These are phyloP conservation scores for Cylas formicarius DNA, from an alignment of 1,140 invertebrate genomes.

Conservation along the genomic window DNA sequence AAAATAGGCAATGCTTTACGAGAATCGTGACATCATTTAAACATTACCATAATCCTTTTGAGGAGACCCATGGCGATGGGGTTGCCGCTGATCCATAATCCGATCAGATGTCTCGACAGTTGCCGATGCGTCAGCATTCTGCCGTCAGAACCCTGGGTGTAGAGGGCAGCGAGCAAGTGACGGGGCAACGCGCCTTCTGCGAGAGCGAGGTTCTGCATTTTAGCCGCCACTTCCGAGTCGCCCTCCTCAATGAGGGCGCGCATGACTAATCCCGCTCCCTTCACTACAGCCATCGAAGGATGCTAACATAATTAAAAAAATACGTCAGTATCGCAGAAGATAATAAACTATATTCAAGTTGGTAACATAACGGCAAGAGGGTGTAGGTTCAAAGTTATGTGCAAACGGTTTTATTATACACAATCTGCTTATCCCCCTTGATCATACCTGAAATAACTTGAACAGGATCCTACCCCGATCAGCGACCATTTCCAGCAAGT, in stretches of 20 bases:
- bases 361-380: too few relatives aligned
- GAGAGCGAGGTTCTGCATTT: slow-evolving; percentile 93
- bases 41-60: slow-evolving; percentile 75
- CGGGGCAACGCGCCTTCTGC: slow-evolving; percentile 94
- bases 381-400: too few relatives aligned
- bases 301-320: slow-evolving; percentile 54
- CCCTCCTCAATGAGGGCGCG: slow-evolving; percentile 97
- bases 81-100: slow-evolving; percentile 95
- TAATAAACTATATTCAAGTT: too few relatives aligned
- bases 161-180: slow-evolving; percentile 88
- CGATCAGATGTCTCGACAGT: slow-evolving; percentile 91
- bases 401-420: too few relatives aligned
- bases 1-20: neutral
- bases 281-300: slow-evolving; percentile 94
- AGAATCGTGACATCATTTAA: slow-evolving; percentile 2
- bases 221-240: slow-evolving; percentile 75
- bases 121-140: slow-evolving; percentile 80
- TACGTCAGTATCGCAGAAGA: too few relatives aligned
- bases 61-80: slow-evolving; percentile 84
- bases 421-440: too few relatives aligned
- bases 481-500: slow-evolving; percentile 88
- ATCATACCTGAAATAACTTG: slow-evolving; percentile 79
- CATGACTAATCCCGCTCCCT: slow-evolving; percentile 95
- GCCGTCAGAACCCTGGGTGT: slow-evolving; percentile 69
- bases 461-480: slow-evolving; percentile 84